These are phyloP conservation scores for Picathartes gymnocephalus DNA, from an alignment of 2,113 vertebrate genomes.

Conservation along the genomic window DNA sequence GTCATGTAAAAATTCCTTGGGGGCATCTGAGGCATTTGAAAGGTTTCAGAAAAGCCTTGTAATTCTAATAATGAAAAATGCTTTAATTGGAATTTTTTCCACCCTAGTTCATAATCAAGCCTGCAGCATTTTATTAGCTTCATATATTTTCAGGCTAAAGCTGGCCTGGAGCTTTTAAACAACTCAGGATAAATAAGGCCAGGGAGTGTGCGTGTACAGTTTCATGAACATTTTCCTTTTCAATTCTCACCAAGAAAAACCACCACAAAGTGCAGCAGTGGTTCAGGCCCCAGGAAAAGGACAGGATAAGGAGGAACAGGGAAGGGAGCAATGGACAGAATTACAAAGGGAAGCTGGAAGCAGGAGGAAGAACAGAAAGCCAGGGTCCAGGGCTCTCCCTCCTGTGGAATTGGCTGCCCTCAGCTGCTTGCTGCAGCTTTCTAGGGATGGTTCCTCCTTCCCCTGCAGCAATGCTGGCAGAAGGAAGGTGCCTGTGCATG, in stretches of 20 bases:
- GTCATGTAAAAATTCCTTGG: background rate
- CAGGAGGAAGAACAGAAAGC: background rate
- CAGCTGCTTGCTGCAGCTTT: background rate
- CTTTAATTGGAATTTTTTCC: background rate
- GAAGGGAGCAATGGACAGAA: background rate
- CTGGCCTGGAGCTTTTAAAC: background rate
- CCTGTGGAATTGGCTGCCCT: background rate
- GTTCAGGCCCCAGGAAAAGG: background rate
- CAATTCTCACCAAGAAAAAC: background rate
- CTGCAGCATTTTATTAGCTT: background rate
- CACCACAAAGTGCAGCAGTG: background rate
- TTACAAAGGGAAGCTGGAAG: background rate
- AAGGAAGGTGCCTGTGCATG: fast-evolving
- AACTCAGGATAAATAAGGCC: background rate
- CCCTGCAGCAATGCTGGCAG: background rate
- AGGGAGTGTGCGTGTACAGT: background rate
- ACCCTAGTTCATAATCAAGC: background rate
- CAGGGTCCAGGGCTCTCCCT: background rate
- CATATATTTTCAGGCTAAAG: background rate
- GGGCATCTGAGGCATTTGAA: background rate
- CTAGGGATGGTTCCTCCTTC: background rate
- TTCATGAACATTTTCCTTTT: background rate
- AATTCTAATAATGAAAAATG: background rate
- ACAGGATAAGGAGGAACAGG: fast-evolving
- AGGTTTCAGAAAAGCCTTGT: background rate